A percentile compares a stretch with the other conserved stretches of the same genome.
phyloP scores from a whole-genome alignment of 2,113 vertebrate species.

The Leptocoma aspasia region DNA sequence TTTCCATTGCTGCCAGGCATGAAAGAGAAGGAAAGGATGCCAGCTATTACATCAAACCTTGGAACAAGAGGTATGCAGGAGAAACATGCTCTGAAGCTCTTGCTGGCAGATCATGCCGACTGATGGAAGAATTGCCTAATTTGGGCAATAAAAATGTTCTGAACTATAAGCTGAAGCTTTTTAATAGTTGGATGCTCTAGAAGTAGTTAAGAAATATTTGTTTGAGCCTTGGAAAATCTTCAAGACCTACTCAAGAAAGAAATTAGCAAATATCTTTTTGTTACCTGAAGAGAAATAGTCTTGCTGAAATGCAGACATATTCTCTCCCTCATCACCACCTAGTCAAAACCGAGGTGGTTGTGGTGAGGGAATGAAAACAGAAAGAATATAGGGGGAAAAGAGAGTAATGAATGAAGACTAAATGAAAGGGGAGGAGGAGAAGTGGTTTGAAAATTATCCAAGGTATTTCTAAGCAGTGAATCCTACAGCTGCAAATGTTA shows the following conservation, averaged over 20 bases:
- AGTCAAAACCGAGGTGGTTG: slow-evolving; percentile 13
- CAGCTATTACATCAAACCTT: slow-evolving; percentile 38
- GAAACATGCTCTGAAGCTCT: not conserved
- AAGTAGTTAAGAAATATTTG: slow-evolving; percentile 66
- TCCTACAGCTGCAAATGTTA: not conserved
- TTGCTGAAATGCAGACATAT: not conserved
- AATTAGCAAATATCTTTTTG: slow-evolving; percentile 73
- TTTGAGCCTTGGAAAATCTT: slow-evolving; percentile 65
- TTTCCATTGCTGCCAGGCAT: not conserved
- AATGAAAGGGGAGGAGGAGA: not conserved
- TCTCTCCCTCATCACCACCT: slow-evolving; percentile 10
- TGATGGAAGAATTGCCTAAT: slow-evolving; percentile 4
- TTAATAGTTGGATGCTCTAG: slow-evolving; percentile 25
- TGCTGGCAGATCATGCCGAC: not conserved
- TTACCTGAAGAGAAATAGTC: slow-evolving; percentile 59
- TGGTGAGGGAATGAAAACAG: not conserved
- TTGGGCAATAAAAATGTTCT: slow-evolving; percentile 24
- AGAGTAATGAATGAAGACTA: not conserved
- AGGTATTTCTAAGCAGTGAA: not conserved
- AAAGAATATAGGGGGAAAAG: not conserved
- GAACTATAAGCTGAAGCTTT: slow-evolving; percentile 21
- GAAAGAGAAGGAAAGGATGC: not conserved
- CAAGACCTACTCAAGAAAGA: slow-evolving; percentile 63
- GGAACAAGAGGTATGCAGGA: not conserved
- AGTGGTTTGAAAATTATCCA: not conserved